These are phyloP conservation scores for Malachius bipustulatus DNA, from an alignment of 2,888 invertebrate species.

Conservation along the genomic window DNA sequence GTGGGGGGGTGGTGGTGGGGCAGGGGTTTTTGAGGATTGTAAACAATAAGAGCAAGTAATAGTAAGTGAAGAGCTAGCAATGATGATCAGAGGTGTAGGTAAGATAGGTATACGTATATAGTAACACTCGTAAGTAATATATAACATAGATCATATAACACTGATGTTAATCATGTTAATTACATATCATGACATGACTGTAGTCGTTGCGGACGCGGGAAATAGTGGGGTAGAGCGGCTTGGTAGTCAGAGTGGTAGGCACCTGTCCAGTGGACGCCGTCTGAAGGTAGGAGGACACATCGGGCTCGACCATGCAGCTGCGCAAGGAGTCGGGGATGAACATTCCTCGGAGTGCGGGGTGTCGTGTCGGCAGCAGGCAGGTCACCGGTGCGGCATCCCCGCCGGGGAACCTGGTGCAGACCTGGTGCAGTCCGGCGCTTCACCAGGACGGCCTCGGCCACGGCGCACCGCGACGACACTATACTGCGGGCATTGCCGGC, in stretches of 20 bases:
- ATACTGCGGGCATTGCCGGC: conserved; percentile 4
- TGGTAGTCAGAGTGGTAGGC: conserved; percentile 46
- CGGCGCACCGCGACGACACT: not conserved
- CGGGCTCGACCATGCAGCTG: conserved; percentile 92
- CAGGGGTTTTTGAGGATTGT: no score
- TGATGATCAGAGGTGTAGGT: no score
- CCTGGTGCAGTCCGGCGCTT: no score
- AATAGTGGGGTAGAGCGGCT: conserved; percentile 30
- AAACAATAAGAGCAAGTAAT: no score
- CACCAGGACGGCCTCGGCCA: no score
- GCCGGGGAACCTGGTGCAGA: no score
- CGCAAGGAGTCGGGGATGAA: conserved; percentile 87
- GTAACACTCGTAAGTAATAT: conserved; percentile 9
- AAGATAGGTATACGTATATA: not conserved
- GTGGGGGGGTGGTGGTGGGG: no score
- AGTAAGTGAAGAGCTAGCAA: no score
- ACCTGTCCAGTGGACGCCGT: conserved; percentile 94
- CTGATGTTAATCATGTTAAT: conserved; percentile 42
- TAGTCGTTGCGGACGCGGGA: conserved; percentile 36
- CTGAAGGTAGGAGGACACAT: conserved; percentile 89
- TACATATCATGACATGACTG: no score
- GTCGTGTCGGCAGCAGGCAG: no score
- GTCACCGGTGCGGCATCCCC: no score
- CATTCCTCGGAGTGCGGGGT: conserved; percentile 49
- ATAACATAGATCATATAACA: conserved; percentile 34